phyloP scores from a whole-genome alignment of 2,113 vertebrate species.

The Herpetotheres cachinnans region DNA sequence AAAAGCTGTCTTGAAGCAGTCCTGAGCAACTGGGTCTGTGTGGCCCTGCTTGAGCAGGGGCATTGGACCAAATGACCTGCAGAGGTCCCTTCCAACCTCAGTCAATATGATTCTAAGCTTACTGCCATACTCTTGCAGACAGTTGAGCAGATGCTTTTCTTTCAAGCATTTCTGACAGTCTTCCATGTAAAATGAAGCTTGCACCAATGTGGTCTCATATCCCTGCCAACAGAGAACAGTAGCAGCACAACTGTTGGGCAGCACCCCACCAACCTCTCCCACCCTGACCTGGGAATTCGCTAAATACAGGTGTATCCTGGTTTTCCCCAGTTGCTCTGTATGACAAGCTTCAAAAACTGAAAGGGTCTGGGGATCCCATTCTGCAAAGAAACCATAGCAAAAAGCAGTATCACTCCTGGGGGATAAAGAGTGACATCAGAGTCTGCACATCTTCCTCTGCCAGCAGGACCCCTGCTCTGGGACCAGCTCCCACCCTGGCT shows the following conservation, averaged over 20 bases:
- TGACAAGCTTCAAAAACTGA: conserved; percentile 34
- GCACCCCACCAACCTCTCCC: not conserved
- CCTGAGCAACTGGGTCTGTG: not conserved
- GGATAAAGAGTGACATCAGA: no score
- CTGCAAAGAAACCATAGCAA: not conserved
- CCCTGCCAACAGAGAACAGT: not conserved
- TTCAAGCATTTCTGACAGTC: not conserved
- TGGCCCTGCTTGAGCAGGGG: not conserved
- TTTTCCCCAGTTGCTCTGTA: conserved; percentile 66
- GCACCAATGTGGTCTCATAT: not conserved
- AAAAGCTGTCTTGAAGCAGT: not conserved
- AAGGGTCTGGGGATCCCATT: not conserved
- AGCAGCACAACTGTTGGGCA: not conserved
- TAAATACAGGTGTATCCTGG: conserved; percentile 57
- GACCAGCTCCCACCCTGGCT: not conserved
- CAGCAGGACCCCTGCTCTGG: not conserved
- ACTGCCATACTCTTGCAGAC: not conserved
- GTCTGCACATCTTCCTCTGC: rapidly evolving
- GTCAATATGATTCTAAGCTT: not conserved
- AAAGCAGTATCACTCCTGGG: not conserved
- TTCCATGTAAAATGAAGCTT: not conserved
- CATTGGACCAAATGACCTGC: no score
- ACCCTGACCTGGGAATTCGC: not conserved
- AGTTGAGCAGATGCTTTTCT: not conserved
- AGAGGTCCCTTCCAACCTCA: not conserved